phyloP scores from a whole-genome alignment of 2,113 vertebrate genomes.

The Festucalex cinctus region DNA sequence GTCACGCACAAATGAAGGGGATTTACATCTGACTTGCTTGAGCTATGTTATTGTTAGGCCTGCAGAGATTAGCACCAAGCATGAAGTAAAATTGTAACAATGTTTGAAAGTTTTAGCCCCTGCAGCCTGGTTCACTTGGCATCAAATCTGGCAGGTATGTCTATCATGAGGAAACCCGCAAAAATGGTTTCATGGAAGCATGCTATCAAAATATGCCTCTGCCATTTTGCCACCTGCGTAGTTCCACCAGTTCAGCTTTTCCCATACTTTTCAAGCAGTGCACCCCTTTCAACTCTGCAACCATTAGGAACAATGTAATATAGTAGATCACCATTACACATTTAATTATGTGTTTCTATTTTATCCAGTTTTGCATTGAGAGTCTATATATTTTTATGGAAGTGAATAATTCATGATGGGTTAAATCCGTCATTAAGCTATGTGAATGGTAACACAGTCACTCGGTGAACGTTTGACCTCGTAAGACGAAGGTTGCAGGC shows the following conservation, averaged over 20 bases:
- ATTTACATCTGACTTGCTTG: slow-evolving; percentile 26
- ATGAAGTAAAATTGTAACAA: neutral
- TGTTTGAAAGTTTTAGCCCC: neutral
- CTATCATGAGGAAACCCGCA: neutral
- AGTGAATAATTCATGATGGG: neutral
- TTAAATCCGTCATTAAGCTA: neutral
- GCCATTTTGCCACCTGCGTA: too few relatives aligned
- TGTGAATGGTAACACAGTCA: slow-evolving; percentile 24
- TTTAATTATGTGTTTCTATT: too few relatives aligned
- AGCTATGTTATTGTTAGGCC: neutral
- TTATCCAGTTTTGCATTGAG: too few relatives aligned
- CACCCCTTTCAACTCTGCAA: too few relatives aligned
- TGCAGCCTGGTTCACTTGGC: neutral
- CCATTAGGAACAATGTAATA: too few relatives aligned
- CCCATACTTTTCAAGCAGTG: too few relatives aligned
- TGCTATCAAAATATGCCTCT: too few relatives aligned
- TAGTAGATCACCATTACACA: too few relatives aligned
- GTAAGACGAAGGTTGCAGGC: slow-evolving; percentile 27
- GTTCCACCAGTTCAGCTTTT: too few relatives aligned
- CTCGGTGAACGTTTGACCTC: slow-evolving; percentile 15
- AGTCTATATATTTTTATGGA: too few relatives aligned
- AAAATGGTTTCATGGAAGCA: neutral
- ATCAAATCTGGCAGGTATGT: neutral
- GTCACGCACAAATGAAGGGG: slow-evolving; percentile 23
- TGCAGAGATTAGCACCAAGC: neutral